These are phyloP conservation scores for Halisarca cf. caerulea DNA, from an alignment of 37 sponge, comb jelly and placozoan species.

Conservation along the genomic window DNA sequence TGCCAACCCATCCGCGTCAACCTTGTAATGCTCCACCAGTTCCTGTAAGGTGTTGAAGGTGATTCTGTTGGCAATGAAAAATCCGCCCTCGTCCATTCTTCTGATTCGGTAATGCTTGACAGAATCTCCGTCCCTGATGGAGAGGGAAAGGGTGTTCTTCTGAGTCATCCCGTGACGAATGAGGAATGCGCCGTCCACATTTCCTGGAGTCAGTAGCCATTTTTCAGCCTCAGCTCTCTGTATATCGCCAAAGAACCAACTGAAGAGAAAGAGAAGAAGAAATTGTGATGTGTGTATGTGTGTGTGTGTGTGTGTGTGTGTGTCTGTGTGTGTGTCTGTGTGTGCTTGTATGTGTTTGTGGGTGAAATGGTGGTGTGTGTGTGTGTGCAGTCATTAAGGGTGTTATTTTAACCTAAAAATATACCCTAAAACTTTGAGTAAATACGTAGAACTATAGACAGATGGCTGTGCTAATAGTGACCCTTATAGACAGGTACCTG, in stretches of 20 bases:
- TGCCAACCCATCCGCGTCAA: slow-evolving; percentile 68
- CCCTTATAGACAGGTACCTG: too few relatives aligned
- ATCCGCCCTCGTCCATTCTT: slow-evolving; percentile 67
- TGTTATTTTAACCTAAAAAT: too few relatives aligned
- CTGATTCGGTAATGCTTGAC: slow-evolving; percentile 90
- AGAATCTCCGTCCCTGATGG: slow-evolving; percentile 76
- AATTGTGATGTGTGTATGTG: too few relatives aligned
- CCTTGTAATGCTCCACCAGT: slow-evolving; percentile 62
- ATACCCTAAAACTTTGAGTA: too few relatives aligned
- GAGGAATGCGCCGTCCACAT: slow-evolving; percentile 73
- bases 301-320: too few relatives aligned
- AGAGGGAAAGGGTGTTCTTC: slow-evolving; percentile 76
- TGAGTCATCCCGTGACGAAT: slow-evolving; percentile 78
- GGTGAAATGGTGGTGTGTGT: too few relatives aligned
- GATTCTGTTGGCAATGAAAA: slow-evolving; percentile 65
- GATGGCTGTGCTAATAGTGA: too few relatives aligned
- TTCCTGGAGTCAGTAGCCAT: slow-evolving; percentile 64
- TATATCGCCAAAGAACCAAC: slow-evolving; percentile 86
- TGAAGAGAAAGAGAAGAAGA: slow-evolving; percentile 13
- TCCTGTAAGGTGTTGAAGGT: slow-evolving; percentile 64
- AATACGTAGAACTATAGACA: too few relatives aligned
- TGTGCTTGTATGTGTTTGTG: too few relatives aligned
- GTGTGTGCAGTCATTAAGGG: too few relatives aligned
- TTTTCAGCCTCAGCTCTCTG: slow-evolving; percentile 85
- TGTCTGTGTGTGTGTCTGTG: too few relatives aligned